phyloP scores from a whole-genome alignment of 2,797 vertebrate species.

The Chromis chromis region DNA sequence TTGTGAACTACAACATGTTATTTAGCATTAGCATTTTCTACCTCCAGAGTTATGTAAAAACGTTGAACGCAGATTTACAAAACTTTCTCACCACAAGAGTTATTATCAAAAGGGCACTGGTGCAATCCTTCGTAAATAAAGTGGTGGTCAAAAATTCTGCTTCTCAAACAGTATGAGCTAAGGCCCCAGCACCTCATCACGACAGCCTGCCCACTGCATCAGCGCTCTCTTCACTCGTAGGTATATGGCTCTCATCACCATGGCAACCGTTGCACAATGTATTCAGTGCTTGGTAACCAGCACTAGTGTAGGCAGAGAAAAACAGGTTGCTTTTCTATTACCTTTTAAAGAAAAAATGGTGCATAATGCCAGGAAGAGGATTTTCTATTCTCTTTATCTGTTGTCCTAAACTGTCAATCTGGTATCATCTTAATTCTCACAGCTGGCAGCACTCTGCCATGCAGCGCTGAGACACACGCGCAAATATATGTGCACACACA shows the following conservation, averaged over 20 bases:
- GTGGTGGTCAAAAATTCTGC: conserved; percentile 55
- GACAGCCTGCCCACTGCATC: conserved; percentile 84
- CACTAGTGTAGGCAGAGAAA: conserved; percentile 76
- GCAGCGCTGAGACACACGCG: conserved; percentile 26
- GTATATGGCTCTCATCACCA: conserved; percentile 82
- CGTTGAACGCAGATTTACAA: background rate
- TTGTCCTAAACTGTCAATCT: conserved; percentile 40
- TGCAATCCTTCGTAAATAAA: conserved; percentile 6
- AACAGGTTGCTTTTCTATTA: conserved; percentile 71
- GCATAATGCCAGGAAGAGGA: conserved; percentile 54
- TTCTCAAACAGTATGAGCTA: conserved; percentile 56
- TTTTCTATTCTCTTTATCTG: conserved; percentile 41
- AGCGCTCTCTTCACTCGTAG: conserved; percentile 79
- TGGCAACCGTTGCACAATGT: conserved; percentile 83
- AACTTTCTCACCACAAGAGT: background rate
- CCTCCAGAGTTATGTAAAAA: too few relatives aligned
- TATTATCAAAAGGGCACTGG: background rate
- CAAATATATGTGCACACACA: conserved; percentile 7
- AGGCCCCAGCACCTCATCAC: conserved; percentile 73
- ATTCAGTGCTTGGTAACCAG: conserved; percentile 77
- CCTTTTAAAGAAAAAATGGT: conserved; percentile 52
- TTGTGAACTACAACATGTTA: background rate
- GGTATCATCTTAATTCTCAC: conserved; percentile 38
- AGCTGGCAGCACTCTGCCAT: conserved; percentile 43
- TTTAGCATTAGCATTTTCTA: background rate